Evolutionary conservation across 2,888 invertebrate genomes (phyloP).

Genomic region (Phoronis australis): DNA sequence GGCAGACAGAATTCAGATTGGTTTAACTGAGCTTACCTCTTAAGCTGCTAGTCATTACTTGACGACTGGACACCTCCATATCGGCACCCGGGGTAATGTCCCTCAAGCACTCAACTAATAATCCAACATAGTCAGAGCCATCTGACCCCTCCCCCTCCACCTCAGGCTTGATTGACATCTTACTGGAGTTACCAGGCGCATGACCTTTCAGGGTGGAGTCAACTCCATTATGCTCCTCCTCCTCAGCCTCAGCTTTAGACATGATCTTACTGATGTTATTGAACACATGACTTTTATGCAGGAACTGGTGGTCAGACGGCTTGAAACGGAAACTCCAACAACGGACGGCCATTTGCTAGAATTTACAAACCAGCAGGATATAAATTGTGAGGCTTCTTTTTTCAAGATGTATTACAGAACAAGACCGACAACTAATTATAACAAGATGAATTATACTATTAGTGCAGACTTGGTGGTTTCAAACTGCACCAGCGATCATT

Average conservation of each 20-base stretch:
- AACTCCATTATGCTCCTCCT: conserved; percentile 32
- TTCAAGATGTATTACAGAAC: too few species aligned
- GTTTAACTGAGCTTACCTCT: too few species aligned
- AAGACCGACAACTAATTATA: too few species aligned
- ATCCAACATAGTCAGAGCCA: too few species aligned
- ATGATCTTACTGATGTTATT: conserved; percentile 93
- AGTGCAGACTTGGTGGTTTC: too few species aligned
- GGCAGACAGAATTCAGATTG: too few species aligned
- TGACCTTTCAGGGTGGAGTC: too few species aligned
- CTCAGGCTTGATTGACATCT: too few species aligned
- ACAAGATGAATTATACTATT: too few species aligned
- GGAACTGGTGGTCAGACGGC: conserved; percentile 81
- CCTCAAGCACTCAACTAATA: conserved; percentile 37
- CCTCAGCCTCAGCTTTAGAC: conserved; percentile 68
- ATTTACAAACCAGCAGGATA: not conserved
- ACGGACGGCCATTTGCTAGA: conserved; percentile 81
- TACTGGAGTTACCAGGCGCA: not conserved
- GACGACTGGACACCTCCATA: conserved; percentile 84
- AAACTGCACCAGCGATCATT: too few species aligned
- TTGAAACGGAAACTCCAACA: conserved; percentile 90
- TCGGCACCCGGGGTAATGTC: conserved; percentile 74
- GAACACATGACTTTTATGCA: conserved; percentile 89
- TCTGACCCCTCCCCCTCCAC: too few species aligned
- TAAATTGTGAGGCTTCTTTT: too few species aligned
- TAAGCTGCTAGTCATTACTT: conserved; percentile 87